Conservation (phyloP, 92 coral and sea anemone genomes). For the Bergia puertoricense region DNA sequence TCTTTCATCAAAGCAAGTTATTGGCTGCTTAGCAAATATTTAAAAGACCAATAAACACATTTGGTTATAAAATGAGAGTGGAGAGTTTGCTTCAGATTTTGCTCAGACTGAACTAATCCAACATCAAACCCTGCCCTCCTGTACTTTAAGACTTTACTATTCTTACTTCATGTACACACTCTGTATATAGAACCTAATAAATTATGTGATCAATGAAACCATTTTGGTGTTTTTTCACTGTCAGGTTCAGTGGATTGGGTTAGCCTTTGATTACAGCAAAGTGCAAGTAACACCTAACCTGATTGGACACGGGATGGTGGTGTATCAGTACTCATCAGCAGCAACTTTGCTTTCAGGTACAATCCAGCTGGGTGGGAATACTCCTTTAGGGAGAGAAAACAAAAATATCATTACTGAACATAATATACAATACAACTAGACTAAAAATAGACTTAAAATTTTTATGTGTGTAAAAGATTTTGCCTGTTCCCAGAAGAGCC, state of each 20-base stretch:
- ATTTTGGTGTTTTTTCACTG: background rate
- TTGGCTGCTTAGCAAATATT: too few relatives aligned
- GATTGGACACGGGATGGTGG: slow-evolving; percentile 70
- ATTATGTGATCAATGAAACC: background rate
- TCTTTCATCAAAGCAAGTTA: background rate
- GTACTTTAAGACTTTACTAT: background rate
- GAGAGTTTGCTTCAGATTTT: too few relatives aligned
- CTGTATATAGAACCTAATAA: too few relatives aligned
- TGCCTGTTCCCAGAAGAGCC: background rate
- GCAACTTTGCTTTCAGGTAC: slow-evolving; percentile 86
- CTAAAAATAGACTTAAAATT: too few relatives aligned
- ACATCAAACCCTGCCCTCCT: background rate
- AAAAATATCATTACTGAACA: too few relatives aligned
- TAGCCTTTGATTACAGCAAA: background rate
- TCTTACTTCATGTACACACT: background rate
- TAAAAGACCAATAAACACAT: too few relatives aligned
- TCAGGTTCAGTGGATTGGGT: background rate
- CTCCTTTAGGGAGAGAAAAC: slow-evolving; percentile 53
- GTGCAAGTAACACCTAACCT: slow-evolving; percentile 49
- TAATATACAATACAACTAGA: too few relatives aligned
- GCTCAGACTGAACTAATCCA: too few relatives aligned
- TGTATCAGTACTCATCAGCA: slow-evolving; percentile 65
- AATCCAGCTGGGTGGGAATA: slow-evolving; percentile 96
- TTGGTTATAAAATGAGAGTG: too few relatives aligned
- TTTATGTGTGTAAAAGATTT: too few relatives aligned